Conservation (phyloP, 1,140 invertebrate genomes). For the Lepidotrigona ventralis region DNA sequence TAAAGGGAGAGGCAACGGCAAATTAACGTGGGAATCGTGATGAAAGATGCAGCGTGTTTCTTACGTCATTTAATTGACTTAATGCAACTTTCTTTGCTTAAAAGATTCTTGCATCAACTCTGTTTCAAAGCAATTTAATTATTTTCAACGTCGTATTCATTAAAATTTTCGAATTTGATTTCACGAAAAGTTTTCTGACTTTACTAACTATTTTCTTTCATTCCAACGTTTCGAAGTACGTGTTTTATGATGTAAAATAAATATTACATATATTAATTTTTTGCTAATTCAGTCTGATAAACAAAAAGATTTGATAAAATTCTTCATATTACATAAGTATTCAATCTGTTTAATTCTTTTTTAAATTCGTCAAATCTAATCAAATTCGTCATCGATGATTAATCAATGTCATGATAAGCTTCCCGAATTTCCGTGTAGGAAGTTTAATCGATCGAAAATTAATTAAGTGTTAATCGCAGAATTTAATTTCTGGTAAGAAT, state of each 20-base stretch:
- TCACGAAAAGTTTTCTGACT: not conserved
- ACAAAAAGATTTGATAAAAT: not conserved
- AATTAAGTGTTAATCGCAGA: not conserved
- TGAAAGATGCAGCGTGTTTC: not conserved
- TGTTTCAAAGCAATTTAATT: not conserved
- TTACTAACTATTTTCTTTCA: too few species aligned
- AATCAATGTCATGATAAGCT: not conserved
- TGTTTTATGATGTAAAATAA: not conserved
- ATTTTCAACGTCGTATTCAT: not conserved
- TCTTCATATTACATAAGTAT: not conserved
- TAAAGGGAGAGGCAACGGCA: not conserved
- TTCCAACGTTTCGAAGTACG: not conserved
- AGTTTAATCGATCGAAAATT: not conserved
- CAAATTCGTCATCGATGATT: not conserved
- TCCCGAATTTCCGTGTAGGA: not conserved
- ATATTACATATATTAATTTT: not conserved
- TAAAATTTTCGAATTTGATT: not conserved
- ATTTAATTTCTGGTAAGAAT: not conserved
- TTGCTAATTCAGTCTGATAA: not conserved
- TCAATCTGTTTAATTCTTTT: not conserved
- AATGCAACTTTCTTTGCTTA: not conserved
- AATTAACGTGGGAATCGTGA: conserved; percentile 30
- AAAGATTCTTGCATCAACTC: not conserved
- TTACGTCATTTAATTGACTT: conserved; percentile 43
- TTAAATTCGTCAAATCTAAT: not conserved